These are phyloP conservation scores for Bursaphelenchus okinawaensis DNA, from an alignment of 2,888 invertebrate species.

Conservation along the genomic window DNA sequence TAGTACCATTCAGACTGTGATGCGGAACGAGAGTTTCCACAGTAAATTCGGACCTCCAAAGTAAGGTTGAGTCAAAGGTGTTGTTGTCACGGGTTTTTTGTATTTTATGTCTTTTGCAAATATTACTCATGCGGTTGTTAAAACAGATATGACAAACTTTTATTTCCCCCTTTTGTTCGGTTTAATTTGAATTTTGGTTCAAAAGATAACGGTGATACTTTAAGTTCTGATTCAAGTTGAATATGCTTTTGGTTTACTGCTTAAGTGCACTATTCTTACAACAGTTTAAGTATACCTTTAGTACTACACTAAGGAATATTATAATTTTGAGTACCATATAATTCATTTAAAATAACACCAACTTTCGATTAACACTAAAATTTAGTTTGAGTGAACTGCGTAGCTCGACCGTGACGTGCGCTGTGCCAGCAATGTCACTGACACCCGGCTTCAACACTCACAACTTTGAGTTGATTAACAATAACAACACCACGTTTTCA, in stretches of 20 bases:
- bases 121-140: not conserved
- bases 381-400: slow-evolving; percentile 8
- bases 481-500: not conserved
- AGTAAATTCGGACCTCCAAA: slow-evolving; percentile 49
- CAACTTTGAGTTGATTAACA: not conserved
- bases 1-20: slow-evolving; percentile 52
- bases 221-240: no score
- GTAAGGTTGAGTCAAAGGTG: slow-evolving; percentile 23
- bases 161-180: no score
- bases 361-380: no score
- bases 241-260: no score
- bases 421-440: not conserved
- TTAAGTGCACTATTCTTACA: no score
- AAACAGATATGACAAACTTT: no score
- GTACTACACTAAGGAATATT: no score
- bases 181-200: no score
- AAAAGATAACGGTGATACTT: no score
- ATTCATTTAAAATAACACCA: no score
- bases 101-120: not conserved
- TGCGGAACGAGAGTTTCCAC: slow-evolving; percentile 53
- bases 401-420: slow-evolving; percentile 2
- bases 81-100: not conserved
- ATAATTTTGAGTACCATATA: no score
- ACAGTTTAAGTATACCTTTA: no score
- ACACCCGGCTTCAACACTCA: not conserved